Conservation (phyloP, 2,888 invertebrate species). For the Agrochola lychnidis region DNA sequence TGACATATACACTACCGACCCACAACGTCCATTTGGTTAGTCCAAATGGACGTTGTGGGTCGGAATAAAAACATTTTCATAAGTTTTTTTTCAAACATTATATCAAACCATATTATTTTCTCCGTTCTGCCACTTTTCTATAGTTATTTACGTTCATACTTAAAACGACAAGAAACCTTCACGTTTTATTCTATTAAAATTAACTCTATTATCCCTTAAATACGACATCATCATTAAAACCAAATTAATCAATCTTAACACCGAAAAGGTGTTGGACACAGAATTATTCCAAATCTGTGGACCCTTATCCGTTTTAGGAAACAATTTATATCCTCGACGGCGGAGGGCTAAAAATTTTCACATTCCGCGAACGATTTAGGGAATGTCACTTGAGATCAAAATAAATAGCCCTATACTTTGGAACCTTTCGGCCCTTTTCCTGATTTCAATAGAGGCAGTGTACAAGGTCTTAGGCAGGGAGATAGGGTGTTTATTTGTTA, state of each 20-base stretch:
- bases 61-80: too few relatives aligned
- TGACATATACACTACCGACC: too few relatives aligned
- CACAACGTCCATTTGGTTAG: too few relatives aligned
- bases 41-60: too few relatives aligned
- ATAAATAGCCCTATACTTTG: constrained; percentile 75
- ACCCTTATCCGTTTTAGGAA: constrained; percentile 42
- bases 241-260: constrained; percentile 49
- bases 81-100: neutral
- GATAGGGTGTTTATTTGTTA: constrained; percentile 18
- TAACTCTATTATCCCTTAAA: neutral
- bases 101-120: neutral
- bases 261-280: constrained; percentile 25
- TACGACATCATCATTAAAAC: constrained; percentile 29
- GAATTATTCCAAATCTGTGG: constrained; percentile 39
- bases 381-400: constrained; percentile 76
- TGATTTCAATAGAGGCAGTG: constrained; percentile 78
- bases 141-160: too few relatives aligned
- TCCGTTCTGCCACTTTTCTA: neutral
- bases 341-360: constrained; percentile 63
- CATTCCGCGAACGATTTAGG: constrained; percentile 65
- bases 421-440: constrained; percentile 74
- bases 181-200: neutral
- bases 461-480: constrained; percentile 62
- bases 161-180: too few relatives aligned
- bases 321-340: constrained; percentile 53